These are phyloP conservation scores for Lamellibrachia columna DNA, from an alignment of 2,888 invertebrate species.

Conservation along the genomic window DNA sequence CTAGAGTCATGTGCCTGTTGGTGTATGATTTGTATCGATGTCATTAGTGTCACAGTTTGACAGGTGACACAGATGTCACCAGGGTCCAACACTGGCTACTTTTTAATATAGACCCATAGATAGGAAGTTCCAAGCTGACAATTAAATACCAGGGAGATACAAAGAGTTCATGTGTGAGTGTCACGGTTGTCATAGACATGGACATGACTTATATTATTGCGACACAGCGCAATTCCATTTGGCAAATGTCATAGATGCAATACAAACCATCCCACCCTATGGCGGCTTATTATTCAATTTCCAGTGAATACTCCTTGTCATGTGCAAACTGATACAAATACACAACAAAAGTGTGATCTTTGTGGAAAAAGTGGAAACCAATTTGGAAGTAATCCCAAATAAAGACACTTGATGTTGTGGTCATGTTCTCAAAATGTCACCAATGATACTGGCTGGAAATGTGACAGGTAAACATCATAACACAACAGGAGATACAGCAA, in stretches of 20 bases:
- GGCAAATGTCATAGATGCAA: neutral
- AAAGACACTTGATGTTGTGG: neutral
- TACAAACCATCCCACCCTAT: neutral
- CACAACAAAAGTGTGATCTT: neutral
- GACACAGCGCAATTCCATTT: neutral
- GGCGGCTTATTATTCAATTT: too few relatives aligned
- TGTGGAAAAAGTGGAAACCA: neutral
- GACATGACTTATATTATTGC: neutral
- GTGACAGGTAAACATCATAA: neutral
- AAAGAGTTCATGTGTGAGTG: neutral
- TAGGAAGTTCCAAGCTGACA: neutral
- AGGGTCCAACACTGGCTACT: neutral
- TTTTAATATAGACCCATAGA: neutral
- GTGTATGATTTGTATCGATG: constrained; percentile 5
- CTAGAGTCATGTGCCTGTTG: neutral
- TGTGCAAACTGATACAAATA: neutral
- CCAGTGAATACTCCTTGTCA: neutral
- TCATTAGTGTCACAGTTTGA: neutral
- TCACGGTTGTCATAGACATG: neutral
- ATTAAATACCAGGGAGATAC: neutral
- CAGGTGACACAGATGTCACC: neutral
- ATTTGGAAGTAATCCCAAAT: neutral
- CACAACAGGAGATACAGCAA: neutral
- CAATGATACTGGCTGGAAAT: neutral
- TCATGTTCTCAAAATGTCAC: neutral